Evolutionary conservation across 2,113 vertebrate genomes (phyloP), one percentile per base, ranked within the genome.

Genomic region (Falcunculus frontatus): DNA sequence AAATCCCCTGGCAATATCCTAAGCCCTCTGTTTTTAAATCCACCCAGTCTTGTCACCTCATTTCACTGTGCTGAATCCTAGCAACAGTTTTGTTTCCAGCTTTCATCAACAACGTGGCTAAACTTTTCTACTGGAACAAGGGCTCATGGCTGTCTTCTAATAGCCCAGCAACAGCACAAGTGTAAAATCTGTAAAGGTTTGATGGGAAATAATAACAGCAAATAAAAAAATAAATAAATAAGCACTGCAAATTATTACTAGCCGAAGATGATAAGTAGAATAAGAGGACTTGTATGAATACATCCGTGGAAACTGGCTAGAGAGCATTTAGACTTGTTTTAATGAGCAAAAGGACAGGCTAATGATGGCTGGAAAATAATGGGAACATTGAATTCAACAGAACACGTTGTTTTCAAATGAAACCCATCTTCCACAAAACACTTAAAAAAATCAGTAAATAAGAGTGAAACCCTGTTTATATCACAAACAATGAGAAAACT

Each of bases 251-350:
- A 89, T 91, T 94, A 18, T 20, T 84, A 15, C 17, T 82, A 81
- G 37, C n/a, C 53, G 84, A 79, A 84, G 69, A 82, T 76, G 16
- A 19, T 27, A 56, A 18, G 19, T 18, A 74, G n/a, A 90, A 62
- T 77, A 84, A 88, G 55, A 84, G 32, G 16, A 37, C 37, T 67
- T 77, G 12, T 39, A 41, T 81, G 56, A 90, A 89, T 86, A 87
- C 57, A 47, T 74, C 93, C 91, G 90, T 93, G 91, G 91, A 95
- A 95, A 95, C 80, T 67, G 55, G 4, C 11, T 86, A 62, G 21
- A 86, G 50, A 74, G 23, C 9, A 56, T 78, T 86, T 81, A 90
- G 47, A 22, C 25, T 49, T 64, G 16, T 56, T 94, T 87, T 96
- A 94, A 95, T 89, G 81, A 93, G 57, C 10, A 82, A 75, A 67